Conservation (phyloP, 2,113 vertebrate species). For the Rhinoderma darwinii region DNA sequence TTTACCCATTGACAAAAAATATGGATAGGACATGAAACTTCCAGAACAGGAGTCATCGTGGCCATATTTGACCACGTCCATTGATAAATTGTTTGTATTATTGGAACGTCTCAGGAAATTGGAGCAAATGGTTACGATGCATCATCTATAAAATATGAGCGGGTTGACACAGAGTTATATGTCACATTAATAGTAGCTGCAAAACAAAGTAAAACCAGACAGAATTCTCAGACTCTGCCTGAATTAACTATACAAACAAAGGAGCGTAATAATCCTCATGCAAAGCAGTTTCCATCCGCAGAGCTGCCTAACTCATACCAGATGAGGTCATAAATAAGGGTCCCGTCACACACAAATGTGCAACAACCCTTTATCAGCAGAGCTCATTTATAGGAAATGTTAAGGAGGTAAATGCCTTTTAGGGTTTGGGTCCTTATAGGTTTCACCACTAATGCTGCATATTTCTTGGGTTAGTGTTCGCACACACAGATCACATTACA, state of each 20-base stretch:
- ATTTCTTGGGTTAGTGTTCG: not conserved
- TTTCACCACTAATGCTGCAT: not conserved
- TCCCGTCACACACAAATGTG: constrained; percentile 41
- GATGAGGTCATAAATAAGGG: constrained; percentile 50
- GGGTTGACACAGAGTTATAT: not conserved
- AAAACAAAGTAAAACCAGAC: constrained; percentile 36
- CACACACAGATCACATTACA: not conserved
- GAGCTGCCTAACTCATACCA: constrained; percentile 47
- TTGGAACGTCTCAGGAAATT: not conserved
- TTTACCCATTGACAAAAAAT: not conserved
- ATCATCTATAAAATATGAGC: constrained; percentile 11
- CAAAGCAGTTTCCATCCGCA: constrained; percentile 47
- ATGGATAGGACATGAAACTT: not conserved
- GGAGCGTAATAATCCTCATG: constrained; percentile 27
- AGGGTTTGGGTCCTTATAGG: not conserved
- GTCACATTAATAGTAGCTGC: constrained; percentile 19
- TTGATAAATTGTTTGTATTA: constrained; percentile 12
- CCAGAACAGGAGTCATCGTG: not conserved
- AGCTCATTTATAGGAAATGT: constrained; percentile 38
- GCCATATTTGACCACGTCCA: not conserved
- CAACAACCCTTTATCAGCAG: constrained; percentile 33
- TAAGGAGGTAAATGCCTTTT: not conserved
- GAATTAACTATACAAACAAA: constrained; percentile 47
- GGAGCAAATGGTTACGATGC: not conserved
- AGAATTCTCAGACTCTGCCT: constrained; percentile 27